These are phyloP conservation scores for Acrobasis suavella DNA, from an alignment of 2,888 invertebrate genomes.

Conservation along the genomic window DNA sequence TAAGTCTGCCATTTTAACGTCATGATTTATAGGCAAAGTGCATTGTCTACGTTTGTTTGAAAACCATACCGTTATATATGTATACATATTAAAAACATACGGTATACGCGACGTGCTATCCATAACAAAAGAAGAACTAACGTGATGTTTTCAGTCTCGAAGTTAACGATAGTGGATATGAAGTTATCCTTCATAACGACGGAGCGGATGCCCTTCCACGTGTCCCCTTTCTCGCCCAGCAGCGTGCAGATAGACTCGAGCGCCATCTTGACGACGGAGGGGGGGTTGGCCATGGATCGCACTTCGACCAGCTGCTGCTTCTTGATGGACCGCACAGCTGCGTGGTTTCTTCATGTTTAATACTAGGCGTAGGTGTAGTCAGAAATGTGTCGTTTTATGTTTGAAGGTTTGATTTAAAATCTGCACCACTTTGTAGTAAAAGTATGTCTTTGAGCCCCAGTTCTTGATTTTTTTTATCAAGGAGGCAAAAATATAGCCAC, in stretches of 20 bases:
- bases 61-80: no score
- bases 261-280: constrained; percentile 95
- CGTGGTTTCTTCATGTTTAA: constrained; percentile 54
- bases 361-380: constrained; percentile 40
- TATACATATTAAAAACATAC: no score
- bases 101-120: constrained; percentile 40
- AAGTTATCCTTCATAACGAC: constrained; percentile 97
- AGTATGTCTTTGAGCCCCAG: no score
- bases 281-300: constrained; percentile 96
- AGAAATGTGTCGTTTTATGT: constrained; percentile 2
- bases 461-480: no score
- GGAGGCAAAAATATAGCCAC: no score
- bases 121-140: constrained; percentile 81
- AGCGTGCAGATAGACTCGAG: constrained; percentile 97
- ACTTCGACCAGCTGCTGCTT: constrained; percentile 98
- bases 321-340: constrained; percentile 97
- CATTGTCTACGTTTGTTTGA: no score
- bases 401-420: no score
- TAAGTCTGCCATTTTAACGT: no score
- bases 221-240: constrained; percentile 94
- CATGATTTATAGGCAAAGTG: no score
- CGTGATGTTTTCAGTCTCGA: constrained; percentile 95
- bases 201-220: constrained; percentile 96
- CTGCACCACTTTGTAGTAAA: no score
- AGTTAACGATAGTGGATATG: constrained; percentile 96